These are phyloP conservation scores for Irena cyanogastra DNA, from an alignment of 2,113 vertebrate species.

Conservation along the genomic window DNA sequence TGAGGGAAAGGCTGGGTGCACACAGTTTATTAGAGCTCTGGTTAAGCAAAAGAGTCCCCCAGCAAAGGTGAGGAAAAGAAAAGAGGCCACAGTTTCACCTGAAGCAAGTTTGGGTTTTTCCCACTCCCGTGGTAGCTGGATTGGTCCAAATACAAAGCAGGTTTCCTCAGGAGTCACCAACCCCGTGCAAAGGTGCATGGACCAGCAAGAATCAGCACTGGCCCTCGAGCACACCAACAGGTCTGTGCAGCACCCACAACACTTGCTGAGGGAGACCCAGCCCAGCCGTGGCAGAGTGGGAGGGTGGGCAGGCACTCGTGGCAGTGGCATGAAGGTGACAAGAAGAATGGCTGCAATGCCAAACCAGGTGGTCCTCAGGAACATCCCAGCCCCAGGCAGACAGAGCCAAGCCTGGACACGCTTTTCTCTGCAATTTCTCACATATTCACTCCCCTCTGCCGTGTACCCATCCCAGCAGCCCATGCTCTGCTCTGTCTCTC, in stretches of 20 bases:
- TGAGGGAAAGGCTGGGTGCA: not conserved
- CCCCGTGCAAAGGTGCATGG: not conserved
- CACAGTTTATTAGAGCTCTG: conserved; percentile 13
- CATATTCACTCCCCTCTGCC: not conserved
- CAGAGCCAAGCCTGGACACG: not conserved
- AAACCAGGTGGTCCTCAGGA: not conserved
- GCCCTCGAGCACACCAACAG: not conserved
- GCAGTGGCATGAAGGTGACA: not conserved
- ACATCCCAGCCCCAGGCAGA: not conserved
- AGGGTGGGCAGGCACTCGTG: not conserved
- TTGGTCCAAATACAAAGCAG: not conserved
- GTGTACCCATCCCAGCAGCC: not conserved
- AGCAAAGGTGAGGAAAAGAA: not conserved
- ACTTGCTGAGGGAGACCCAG: not conserved
- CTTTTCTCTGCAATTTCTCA: not conserved
- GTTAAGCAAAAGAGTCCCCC: not conserved
- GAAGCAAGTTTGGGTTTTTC: not conserved
- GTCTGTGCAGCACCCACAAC: not conserved
- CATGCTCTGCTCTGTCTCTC: not conserved
- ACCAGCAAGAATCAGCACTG: not conserved
- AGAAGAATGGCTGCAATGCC: fast-evolving
- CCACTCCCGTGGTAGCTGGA: not conserved
- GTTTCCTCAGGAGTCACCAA: fast-evolving
- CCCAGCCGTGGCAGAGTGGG: fast-evolving
- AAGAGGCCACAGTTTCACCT: not conserved